Conservation (phyloP, 2,888 invertebrate species). For the Microdon myrmicae region DNA sequence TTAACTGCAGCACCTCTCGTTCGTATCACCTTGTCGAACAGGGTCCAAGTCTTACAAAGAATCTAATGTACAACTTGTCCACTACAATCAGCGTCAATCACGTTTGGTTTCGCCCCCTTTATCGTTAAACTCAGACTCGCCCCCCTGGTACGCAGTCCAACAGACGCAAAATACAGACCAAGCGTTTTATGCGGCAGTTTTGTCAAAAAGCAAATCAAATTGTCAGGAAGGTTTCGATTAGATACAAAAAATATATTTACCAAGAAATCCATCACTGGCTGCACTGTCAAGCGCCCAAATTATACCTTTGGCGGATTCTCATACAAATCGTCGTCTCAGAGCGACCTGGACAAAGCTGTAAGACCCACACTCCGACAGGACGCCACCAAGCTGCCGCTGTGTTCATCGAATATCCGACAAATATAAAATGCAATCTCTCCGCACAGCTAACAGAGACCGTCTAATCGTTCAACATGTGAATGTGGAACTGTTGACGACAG, state of each 20-base stretch:
- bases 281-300: conserved; percentile 20
- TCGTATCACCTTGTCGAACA: conserved; percentile 25
- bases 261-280: conserved; percentile 13
- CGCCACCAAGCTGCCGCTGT: conserved; percentile 29
- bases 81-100: conserved; percentile 50
- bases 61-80: conserved; percentile 39
- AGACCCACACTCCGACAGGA: conserved; percentile 5
- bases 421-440: conserved; percentile 6
- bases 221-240: conserved; percentile 42
- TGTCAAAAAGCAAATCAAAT: conserved; percentile 40
- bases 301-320: conserved; percentile 41
- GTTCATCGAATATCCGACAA: conserved; percentile 9
- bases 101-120: conserved; percentile 41
- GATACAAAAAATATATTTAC: conserved; percentile 15
- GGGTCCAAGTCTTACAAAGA: conserved; percentile 26
- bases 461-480: conserved; percentile 39
- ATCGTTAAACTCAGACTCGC: conserved; percentile 46
- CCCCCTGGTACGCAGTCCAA: conserved; percentile 12
- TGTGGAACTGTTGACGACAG: conserved; percentile 52
- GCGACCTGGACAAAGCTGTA: neutral
- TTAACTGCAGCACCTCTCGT: conserved; percentile 18
- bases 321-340: conserved; percentile 33
- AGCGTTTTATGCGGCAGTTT: conserved; percentile 35
- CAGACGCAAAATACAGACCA: neutral
- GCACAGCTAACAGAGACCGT: conserved; percentile 12